These are phyloP conservation scores for Phoenoteleia sp. DNA, from an alignment of 2,888 invertebrate genomes.

Conservation along the genomic window DNA sequence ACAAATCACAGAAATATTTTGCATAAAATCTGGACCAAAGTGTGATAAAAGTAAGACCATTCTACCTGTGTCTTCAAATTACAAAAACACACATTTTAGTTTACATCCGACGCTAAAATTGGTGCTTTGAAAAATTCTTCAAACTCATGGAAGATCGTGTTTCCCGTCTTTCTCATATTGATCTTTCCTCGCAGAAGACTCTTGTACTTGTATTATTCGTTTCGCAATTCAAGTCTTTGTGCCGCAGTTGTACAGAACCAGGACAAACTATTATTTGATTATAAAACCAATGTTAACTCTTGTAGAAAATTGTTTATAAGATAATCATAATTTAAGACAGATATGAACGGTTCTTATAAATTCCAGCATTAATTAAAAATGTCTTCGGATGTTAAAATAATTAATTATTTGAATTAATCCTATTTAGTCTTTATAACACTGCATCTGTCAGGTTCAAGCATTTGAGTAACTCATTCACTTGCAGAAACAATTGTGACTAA, in stretches of 20 bases:
- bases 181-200: constrained; percentile 21
- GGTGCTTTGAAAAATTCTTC: constrained; percentile 44
- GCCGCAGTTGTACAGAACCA: not conserved
- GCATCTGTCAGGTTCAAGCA: not conserved
- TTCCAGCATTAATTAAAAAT: too few species aligned
- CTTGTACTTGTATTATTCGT: constrained; percentile 29
- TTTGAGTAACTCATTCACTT: constrained; percentile 21
- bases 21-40: too few species aligned
- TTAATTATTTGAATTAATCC: not conserved
- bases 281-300: not conserved
- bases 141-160: constrained; percentile 42
- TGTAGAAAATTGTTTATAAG: not conserved
- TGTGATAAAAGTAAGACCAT: too few species aligned
- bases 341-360: too few species aligned
- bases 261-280: not conserved
- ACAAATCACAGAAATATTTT: too few species aligned
- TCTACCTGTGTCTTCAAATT: constrained; percentile 10
- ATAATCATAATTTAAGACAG: not conserved
- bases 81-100: constrained; percentile 37
- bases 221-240: constrained; percentile 20
- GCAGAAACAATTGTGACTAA: constrained; percentile 50
- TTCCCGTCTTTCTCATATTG: constrained; percentile 28
- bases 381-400: not conserved
- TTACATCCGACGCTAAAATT: constrained; percentile 38
- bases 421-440: not conserved